Conservation (phyloP, 2,113 vertebrate genomes). For the Lepisosteus oculatus region DNA sequence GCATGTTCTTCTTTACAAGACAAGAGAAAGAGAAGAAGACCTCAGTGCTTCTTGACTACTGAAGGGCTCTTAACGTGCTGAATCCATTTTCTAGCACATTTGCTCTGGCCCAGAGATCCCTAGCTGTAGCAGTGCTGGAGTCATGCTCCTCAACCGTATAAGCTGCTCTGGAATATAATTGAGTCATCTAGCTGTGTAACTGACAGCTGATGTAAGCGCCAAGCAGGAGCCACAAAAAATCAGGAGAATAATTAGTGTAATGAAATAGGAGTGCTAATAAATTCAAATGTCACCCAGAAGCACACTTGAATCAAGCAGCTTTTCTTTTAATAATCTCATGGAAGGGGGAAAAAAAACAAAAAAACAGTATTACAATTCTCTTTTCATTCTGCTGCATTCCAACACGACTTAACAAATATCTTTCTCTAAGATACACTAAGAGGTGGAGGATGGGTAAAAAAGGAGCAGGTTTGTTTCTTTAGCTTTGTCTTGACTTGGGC, state of each 20-base stretch:
- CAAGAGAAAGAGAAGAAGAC: conserved; percentile 18
- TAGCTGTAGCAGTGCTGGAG: conserved; percentile 13
- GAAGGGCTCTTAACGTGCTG: conserved; percentile 26
- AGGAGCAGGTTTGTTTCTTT: not conserved
- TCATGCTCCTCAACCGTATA: conserved; percentile 23
- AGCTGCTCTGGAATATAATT: conserved; percentile 30
- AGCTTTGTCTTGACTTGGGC: too few species aligned
- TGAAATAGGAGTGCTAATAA: conserved; percentile 33
- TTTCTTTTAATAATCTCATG: conserved; percentile 1
- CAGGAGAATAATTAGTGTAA: conserved; percentile 36
- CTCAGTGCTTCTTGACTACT: conserved; percentile 37
- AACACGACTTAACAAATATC: not conserved
- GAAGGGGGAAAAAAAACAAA: not conserved
- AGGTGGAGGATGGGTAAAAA: not conserved
- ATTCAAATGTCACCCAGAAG: conserved; percentile 31
- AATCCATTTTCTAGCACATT: conserved; percentile 46
- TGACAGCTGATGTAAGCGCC: conserved; percentile 36
- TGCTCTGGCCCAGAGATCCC: conserved; percentile 39
- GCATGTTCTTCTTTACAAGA: conserved; percentile 17
- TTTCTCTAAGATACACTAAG: not conserved
- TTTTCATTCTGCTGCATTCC: not conserved
- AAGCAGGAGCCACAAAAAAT: conserved; percentile 28
- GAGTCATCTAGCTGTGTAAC: conserved; percentile 43
- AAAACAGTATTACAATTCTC: not conserved
- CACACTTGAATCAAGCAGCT: conserved; percentile 23